phyloP scores from a whole-genome alignment of 2,113 vertebrate species.

The Ciconia boyciana region DNA sequence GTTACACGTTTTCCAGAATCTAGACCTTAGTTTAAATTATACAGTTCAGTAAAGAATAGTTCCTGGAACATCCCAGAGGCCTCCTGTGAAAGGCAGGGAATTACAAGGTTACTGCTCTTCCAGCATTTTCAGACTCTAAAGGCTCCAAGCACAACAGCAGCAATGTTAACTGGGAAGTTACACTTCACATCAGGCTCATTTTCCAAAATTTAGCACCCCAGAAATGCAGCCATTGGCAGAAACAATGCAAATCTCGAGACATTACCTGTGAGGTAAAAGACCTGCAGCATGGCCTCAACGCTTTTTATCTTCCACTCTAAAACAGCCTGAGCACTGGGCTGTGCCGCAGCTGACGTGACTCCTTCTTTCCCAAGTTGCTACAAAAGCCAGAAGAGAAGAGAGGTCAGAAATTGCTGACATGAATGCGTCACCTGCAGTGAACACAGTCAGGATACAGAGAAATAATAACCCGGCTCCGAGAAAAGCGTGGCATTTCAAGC shows the following conservation, averaged over 20 bases:
- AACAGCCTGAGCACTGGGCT: not conserved
- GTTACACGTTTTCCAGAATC: not conserved
- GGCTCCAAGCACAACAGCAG: not conserved
- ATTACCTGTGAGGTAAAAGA: conserved; percentile 70
- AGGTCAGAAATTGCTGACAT: not conserved
- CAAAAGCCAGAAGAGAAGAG: not conserved
- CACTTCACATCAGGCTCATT: not conserved
- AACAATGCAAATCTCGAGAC: accelerated
- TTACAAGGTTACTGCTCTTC: not conserved
- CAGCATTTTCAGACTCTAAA: not conserved
- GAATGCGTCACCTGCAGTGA: not conserved
- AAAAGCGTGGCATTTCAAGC: not conserved
- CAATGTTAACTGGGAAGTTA: accelerated
- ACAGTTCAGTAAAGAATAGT: not conserved
- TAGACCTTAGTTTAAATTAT: not conserved
- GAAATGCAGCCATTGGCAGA: not conserved
- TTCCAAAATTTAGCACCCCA: not conserved
- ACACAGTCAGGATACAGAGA: not conserved
- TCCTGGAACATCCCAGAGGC: not conserved
- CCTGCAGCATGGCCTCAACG: not conserved
- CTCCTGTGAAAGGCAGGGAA: not conserved
- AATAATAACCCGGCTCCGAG: not conserved
- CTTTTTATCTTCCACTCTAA: conserved; percentile 35
- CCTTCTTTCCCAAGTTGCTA: not conserved
- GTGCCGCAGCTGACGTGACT: not conserved